phyloP scores from a whole-genome alignment of 2,113 vertebrate species.

The Girardinichthys multiradiatus region DNA sequence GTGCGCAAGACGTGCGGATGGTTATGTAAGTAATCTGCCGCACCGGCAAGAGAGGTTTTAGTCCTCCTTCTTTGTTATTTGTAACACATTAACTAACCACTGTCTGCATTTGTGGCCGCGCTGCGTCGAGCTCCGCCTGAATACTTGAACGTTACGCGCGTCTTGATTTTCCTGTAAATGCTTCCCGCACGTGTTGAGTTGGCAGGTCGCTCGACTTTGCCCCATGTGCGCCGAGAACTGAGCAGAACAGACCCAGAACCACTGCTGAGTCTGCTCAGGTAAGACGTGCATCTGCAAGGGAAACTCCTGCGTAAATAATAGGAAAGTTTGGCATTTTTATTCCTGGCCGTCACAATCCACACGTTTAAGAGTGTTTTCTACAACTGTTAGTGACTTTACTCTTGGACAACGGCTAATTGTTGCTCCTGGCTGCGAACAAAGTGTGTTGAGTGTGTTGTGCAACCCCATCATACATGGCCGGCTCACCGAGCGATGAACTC shows the following conservation, averaged over 20 bases:
- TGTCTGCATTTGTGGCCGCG: too few relatives aligned
- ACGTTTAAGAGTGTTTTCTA: too few relatives aligned
- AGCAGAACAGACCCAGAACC: not conserved
- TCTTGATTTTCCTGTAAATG: not conserved
- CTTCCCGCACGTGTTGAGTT: slow-evolving; percentile 1
- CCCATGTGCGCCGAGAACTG: slow-evolving; percentile 33
- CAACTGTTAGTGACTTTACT: not conserved
- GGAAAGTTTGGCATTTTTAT: too few relatives aligned
- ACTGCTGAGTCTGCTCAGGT: slow-evolving; percentile 1
- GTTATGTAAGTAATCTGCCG: slow-evolving; percentile 61
- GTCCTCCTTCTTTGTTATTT: not conserved
- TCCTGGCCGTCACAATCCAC: too few relatives aligned
- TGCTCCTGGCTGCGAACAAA: not conserved
- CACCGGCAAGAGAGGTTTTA: not conserved
- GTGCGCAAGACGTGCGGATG: slow-evolving; percentile 37
- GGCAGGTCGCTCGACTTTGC: slow-evolving; percentile 1
- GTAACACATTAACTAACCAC: not conserved
- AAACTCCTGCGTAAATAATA: not conserved
- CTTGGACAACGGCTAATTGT: not conserved
- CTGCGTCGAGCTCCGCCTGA: not conserved
- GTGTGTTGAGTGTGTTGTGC: too few relatives aligned
- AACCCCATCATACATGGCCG: not conserved
- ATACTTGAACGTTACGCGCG: too few relatives aligned
- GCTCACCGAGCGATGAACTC: not conserved
- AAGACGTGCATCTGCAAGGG: not conserved